These are phyloP conservation scores for Odontothrips loti DNA, from an alignment of 2,888 invertebrate species.

Conservation along the genomic window DNA sequence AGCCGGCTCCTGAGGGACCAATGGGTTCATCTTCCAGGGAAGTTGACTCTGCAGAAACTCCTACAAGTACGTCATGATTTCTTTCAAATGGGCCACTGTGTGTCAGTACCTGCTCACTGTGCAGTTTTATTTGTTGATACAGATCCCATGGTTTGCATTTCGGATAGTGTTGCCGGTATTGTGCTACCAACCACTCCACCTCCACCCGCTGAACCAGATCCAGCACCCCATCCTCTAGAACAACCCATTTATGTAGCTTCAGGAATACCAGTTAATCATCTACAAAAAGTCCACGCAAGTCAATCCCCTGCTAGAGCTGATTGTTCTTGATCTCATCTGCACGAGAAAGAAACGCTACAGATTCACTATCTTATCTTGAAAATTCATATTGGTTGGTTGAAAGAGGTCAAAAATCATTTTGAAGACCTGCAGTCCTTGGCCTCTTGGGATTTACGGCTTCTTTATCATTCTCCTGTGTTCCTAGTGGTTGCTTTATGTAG, in stretches of 20 bases:
- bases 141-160: not conserved
- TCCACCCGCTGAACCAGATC: not conserved
- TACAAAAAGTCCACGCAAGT: not conserved
- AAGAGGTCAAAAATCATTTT: not conserved
- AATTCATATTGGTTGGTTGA: not conserved
- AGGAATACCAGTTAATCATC: conserved; percentile 9
- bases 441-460: not conserved
- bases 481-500: not conserved
- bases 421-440: not conserved
- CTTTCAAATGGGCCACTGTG: not conserved
- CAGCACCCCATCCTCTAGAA: not conserved
- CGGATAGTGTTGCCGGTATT: not conserved
- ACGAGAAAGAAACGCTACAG: not conserved
- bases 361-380: not conserved
- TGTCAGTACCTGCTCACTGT: too few relatives aligned
- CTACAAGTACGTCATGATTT: not conserved
- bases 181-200: not conserved
- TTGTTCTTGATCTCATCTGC: not conserved
- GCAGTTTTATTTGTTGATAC: not conserved
- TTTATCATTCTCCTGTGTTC: not conserved
- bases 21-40: not conserved
- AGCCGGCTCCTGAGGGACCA: not conserved
- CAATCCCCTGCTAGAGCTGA: conserved; percentile 5
- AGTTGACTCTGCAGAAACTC: not conserved
- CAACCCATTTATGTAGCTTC: conserved; percentile 1